phyloP scores from a whole-genome alignment of 2,113 vertebrate genomes.

The Oenanthe melanoleuca region DNA sequence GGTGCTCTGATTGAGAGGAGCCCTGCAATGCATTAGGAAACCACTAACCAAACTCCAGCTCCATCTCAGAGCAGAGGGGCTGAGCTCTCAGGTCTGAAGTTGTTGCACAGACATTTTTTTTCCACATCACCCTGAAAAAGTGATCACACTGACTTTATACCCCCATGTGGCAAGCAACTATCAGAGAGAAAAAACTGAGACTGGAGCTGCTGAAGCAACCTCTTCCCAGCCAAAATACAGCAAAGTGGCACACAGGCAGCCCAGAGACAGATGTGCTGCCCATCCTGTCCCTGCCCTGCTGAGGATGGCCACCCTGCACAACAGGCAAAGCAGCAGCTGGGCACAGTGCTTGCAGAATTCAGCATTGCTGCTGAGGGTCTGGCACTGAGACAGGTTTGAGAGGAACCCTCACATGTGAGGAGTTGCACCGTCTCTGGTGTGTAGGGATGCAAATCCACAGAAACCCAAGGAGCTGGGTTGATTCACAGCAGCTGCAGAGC shows the following conservation, averaged over 20 bases:
- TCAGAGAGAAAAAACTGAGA: not conserved
- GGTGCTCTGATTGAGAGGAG: not conserved
- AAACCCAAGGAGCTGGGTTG: not conserved
- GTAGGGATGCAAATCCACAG: not conserved
- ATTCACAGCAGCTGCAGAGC: not conserved
- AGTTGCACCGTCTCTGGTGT: not conserved
- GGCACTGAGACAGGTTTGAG: not conserved
- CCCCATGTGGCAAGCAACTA: not conserved
- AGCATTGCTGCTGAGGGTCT: not conserved
- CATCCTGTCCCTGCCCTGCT: not conserved
- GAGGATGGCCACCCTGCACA: not conserved
- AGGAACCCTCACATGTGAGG: rapidly evolving
- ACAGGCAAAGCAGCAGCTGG: not conserved
- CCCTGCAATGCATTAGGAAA: not conserved
- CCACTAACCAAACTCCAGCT: not conserved
- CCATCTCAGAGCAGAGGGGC: not conserved
- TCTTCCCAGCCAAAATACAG: not conserved
- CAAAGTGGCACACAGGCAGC: rapidly evolving
- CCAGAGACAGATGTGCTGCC: not conserved
- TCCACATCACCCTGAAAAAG: not conserved
- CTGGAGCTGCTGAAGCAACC: not conserved
- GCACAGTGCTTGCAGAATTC: not conserved
- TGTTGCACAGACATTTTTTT: not conserved
- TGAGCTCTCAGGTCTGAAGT: not conserved
- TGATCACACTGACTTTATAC: rapidly evolving